phyloP scores from a whole-genome alignment of 2,888 invertebrate genomes.

The Orchesella flavescens region DNA sequence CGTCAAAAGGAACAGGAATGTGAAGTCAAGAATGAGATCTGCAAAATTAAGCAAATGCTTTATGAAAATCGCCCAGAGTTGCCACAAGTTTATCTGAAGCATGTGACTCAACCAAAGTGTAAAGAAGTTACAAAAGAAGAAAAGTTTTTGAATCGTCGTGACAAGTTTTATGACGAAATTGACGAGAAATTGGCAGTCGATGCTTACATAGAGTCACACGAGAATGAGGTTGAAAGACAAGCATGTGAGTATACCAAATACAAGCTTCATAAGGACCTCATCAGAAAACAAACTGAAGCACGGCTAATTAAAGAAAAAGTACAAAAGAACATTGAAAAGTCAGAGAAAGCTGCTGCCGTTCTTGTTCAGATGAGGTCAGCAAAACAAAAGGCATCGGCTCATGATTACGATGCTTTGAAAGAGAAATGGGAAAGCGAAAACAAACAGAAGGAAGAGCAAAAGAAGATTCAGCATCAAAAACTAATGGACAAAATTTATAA shows the following conservation, averaged over 20 bases:
- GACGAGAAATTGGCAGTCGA: slow-evolving; percentile 64
- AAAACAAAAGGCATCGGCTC: slow-evolving; percentile 44
- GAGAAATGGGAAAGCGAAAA: slow-evolving; percentile 69
- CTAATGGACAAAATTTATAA: slow-evolving; percentile 45
- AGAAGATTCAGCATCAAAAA: slow-evolving; percentile 33
- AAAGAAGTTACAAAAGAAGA: slow-evolving; percentile 23
- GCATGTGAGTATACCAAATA: slow-evolving; percentile 69
- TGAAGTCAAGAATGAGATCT: slow-evolving; percentile 47
- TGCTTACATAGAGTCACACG: slow-evolving; percentile 67
- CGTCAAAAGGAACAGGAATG: slow-evolving; percentile 55
- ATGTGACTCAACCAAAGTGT: slow-evolving; percentile 43
- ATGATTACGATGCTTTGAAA: slow-evolving; percentile 64
- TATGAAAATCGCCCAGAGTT: slow-evolving; percentile 48
- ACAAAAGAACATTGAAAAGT: slow-evolving; percentile 57
- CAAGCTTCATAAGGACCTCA: slow-evolving; percentile 60
- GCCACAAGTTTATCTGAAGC: slow-evolving; percentile 52
- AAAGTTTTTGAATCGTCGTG: slow-evolving; percentile 32
- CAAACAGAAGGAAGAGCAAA: slow-evolving; percentile 55
- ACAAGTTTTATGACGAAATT: slow-evolving; percentile 60
- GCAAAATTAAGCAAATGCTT: slow-evolving; percentile 52
- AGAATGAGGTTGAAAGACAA: slow-evolving; percentile 70
- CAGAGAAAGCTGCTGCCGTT: slow-evolving; percentile 63
- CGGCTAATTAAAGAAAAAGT: slow-evolving; percentile 69
- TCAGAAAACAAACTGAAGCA: slow-evolving; percentile 68
- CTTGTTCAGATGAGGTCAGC: slow-evolving; percentile 45